phyloP scores from a whole-genome alignment of 2,113 vertebrate genomes.

The Meles meles region DNA sequence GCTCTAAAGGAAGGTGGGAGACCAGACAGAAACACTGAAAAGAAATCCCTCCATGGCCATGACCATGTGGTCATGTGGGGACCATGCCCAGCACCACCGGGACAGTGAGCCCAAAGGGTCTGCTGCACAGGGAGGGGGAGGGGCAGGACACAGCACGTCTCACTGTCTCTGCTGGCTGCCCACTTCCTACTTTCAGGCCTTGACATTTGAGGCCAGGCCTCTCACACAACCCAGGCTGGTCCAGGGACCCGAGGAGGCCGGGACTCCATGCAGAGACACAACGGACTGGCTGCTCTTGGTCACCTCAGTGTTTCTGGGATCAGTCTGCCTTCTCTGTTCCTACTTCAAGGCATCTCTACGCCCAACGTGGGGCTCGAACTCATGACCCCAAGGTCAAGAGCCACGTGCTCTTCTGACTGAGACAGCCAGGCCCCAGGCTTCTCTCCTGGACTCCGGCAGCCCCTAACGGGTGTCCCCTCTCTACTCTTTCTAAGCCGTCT shows the following conservation, averaged over 20 bases:
- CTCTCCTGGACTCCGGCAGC: not conserved
- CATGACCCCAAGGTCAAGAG: not conserved
- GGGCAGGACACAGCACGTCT: not conserved
- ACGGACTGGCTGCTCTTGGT: not conserved
- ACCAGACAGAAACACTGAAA: not conserved
- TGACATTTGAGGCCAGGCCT: not conserved
- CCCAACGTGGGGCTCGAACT: not conserved
- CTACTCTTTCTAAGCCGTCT: not conserved
- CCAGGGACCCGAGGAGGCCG: not conserved
- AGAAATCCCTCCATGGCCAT: not conserved
- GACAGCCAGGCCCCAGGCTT: not conserved
- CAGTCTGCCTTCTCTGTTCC: not conserved
- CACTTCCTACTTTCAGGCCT: not conserved
- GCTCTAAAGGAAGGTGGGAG: not conserved
- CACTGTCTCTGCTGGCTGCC: not conserved
- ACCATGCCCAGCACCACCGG: no score
- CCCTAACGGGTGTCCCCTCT: not conserved
- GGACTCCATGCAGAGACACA: accelerated
- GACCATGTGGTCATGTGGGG: not conserved
- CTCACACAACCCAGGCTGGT: not conserved
- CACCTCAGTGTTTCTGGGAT: not conserved
- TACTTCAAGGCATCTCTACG: not conserved
- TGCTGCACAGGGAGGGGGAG: not conserved
- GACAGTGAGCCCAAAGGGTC: not conserved
- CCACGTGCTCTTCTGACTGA: no score